phyloP scores from a whole-genome alignment of 2,888 invertebrate genomes.

The Caenorhabditis sulstoni region DNA sequence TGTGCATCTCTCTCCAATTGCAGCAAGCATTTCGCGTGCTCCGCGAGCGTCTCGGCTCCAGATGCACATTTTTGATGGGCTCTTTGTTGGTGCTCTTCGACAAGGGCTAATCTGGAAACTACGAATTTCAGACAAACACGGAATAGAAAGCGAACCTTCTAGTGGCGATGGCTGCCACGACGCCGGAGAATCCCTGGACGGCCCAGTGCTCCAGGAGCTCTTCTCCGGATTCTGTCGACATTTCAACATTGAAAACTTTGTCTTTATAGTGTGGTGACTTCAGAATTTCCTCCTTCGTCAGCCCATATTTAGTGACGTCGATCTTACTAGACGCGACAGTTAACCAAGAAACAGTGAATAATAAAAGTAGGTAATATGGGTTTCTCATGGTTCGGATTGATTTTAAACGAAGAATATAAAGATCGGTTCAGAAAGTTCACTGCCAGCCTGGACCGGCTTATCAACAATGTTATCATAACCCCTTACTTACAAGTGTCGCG shows the following conservation, averaged over 20 bases:
- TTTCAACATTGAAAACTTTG: conserved; percentile 32
- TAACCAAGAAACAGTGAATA: background rate
- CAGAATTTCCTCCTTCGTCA: conserved; percentile 33
- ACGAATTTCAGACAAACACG: background rate
- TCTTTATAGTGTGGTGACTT: conserved; percentile 42
- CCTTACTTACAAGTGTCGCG: too few relatives aligned
- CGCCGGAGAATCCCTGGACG: conserved; percentile 52
- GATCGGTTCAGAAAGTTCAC: too few relatives aligned
- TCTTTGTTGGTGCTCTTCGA: conserved; percentile 39
- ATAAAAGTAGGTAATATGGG: background rate
- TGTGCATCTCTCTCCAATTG: conserved; percentile 52
- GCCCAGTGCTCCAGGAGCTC: conserved; percentile 62
- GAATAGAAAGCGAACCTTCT: conserved; percentile 16
- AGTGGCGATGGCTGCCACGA: conserved; percentile 60
- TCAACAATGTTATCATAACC: too few relatives aligned
- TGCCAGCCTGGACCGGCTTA: too few relatives aligned
- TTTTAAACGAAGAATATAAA: too few relatives aligned
- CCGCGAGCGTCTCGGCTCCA: conserved; percentile 54
- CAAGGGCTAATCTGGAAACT: conserved; percentile 32
- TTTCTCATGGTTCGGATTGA: background rate
- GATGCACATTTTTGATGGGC: conserved; percentile 60
- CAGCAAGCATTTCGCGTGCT: conserved; percentile 67
- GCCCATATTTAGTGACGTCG: conserved; percentile 30
- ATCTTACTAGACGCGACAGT: background rate
- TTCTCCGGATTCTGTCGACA: conserved; percentile 44